These are phyloP conservation scores for Mercenaria mercenaria DNA, from an alignment of 1,140 invertebrate genomes.

Conservation along the genomic window DNA sequence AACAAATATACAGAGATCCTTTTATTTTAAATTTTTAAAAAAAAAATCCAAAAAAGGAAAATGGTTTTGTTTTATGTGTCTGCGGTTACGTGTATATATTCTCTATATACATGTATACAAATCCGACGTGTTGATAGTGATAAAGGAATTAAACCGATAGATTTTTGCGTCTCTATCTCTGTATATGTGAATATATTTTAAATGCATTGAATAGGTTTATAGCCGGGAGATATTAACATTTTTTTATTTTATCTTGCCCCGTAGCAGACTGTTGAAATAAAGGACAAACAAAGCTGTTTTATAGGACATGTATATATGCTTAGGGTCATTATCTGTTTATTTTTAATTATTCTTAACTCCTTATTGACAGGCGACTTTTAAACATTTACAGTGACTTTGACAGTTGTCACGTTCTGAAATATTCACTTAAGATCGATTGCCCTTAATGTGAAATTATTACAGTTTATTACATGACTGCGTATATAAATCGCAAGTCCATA, in stretches of 20 bases:
- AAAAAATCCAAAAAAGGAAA: too few species aligned
- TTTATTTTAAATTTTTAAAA: too few species aligned
- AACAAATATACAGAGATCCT: too few species aligned
- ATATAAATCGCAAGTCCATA: too few species aligned
- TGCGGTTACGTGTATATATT: too few species aligned
- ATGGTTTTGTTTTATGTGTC: too few species aligned
- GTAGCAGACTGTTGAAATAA: not conserved
- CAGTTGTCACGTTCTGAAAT: not conserved
- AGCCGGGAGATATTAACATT: not conserved
- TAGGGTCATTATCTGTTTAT: not conserved
- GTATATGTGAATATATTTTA: not conserved
- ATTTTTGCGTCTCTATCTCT: not conserved
- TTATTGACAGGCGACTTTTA: not conserved
- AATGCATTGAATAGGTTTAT: not conserved
- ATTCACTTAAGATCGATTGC: too few species aligned
- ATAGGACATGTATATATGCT: not conserved
- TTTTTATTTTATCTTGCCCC: not conserved
- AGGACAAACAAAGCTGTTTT: not conserved
- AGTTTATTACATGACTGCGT: too few species aligned
- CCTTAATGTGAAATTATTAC: too few species aligned
- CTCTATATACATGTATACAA: too few species aligned
- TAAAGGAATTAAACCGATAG: not conserved
- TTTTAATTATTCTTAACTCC: not conserved
- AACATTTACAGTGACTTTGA: not conserved
- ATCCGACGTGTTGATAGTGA: not conserved